These are phyloP conservation scores for Hermodice carunculata DNA, from an alignment of 2,888 invertebrate species.

Conservation along the genomic window DNA sequence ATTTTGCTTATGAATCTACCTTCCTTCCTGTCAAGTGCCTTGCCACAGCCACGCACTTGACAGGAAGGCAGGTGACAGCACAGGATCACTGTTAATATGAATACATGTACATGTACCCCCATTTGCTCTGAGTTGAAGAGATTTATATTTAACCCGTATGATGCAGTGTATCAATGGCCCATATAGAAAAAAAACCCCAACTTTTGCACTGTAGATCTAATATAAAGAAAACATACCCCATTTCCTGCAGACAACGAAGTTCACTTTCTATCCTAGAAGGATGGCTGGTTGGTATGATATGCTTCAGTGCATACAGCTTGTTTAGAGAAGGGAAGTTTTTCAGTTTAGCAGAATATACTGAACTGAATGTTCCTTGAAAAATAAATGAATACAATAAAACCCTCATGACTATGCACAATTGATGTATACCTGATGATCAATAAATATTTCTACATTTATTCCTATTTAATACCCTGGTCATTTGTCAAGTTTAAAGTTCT, in stretches of 20 bases:
- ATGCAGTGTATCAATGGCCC: no score
- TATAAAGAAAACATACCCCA: conserved; percentile 65
- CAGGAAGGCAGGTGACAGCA: no score
- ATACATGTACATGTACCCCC: neutral
- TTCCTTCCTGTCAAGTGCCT: no score
- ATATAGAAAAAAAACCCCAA: no score
- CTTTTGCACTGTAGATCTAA: no score
- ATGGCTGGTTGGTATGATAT: conserved; percentile 88
- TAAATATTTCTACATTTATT: neutral
- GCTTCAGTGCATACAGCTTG: conserved; percentile 83
- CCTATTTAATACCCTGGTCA: neutral
- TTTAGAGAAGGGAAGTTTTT: conserved; percentile 67
- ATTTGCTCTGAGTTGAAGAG: no score
- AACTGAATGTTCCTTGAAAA: conserved; percentile 83
- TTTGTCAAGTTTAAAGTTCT: no score
- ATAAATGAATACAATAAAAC: neutral
- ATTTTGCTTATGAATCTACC: no score
- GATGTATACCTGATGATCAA: neutral
- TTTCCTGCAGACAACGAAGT: conserved; percentile 78
- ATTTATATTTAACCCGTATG: no score
- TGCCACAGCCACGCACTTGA: no score
- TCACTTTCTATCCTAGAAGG: conserved; percentile 86
- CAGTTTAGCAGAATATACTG: conserved; percentile 83
- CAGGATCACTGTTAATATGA: no score
- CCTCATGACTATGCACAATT: neutral